These are phyloP conservation scores for Danio rerio DNA, from an alignment of 2,113 vertebrate genomes.

Conservation along the genomic window GRCz12tu NC_133193.1:44946501-44947000, in stretches of 20 bases:
- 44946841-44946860: neutral
- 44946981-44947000: conserved; percentile 1
- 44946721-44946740: neutral
- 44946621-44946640: neutral
- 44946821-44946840: neutral
- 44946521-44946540: neutral
- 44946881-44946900: neutral
- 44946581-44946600: neutral
- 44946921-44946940: conserved; percentile 14
- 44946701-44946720: neutral
- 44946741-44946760: neutral
- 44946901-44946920: conserved; percentile 8
- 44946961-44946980: conserved; percentile 23
- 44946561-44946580: neutral
- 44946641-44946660: neutral
- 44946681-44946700: neutral
- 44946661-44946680: neutral
- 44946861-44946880: conserved; percentile 11
- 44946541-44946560: neutral
- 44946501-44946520: neutral
- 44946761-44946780: neutral
- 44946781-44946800: neutral
- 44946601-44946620: neutral
- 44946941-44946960: conserved; percentile 12
- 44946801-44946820: neutral